Percentiles rank a stretch among this genome's conserved stretches.
Evolutionary conservation across 2,113 vertebrate genomes (phyloP).

Genomic region (Cairina moschata): DNA sequence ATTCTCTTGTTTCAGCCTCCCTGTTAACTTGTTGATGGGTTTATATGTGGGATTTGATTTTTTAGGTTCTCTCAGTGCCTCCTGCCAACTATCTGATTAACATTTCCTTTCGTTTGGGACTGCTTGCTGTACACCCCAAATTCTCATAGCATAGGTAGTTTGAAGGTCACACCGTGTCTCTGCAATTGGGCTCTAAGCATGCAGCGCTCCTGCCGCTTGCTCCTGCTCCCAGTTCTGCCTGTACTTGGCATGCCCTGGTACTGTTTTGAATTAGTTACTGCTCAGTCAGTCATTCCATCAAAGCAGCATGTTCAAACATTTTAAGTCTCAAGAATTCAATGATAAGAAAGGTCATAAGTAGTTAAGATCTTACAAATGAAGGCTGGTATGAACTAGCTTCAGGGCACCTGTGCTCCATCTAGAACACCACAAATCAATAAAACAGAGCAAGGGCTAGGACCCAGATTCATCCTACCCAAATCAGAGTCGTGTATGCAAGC

Average conservation of each 20-base stretch:
- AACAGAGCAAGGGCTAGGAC: not conserved
- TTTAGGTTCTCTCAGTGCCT: not conserved
- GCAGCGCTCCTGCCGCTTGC: not conserved
- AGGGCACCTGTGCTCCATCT: not conserved
- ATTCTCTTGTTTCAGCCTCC: constrained; percentile 15
- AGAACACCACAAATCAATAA: not conserved
- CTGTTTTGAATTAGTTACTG: not conserved
- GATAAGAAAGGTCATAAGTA: not conserved
- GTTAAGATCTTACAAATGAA: not conserved
- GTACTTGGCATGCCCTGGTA: not conserved
- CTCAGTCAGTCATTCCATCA: not conserved
- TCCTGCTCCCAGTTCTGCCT: not conserved
- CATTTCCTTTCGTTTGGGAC: not conserved
- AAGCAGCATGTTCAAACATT: not conserved
- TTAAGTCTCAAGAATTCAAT: not conserved
- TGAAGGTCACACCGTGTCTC: not conserved
- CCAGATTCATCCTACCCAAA: not conserved
- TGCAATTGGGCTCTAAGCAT: not conserved
- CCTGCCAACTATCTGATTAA: not conserved
- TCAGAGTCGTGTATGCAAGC: not conserved
- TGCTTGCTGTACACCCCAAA: not conserved
- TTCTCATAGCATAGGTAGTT: not conserved
- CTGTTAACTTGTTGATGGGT: constrained; percentile 22
- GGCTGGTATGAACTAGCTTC: not conserved
- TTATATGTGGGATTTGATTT: constrained; percentile 18